These are phyloP conservation scores for Sphaerodactylus townsendi DNA, from an alignment of 2,113 vertebrate genomes.

Conservation along the genomic window DNA sequence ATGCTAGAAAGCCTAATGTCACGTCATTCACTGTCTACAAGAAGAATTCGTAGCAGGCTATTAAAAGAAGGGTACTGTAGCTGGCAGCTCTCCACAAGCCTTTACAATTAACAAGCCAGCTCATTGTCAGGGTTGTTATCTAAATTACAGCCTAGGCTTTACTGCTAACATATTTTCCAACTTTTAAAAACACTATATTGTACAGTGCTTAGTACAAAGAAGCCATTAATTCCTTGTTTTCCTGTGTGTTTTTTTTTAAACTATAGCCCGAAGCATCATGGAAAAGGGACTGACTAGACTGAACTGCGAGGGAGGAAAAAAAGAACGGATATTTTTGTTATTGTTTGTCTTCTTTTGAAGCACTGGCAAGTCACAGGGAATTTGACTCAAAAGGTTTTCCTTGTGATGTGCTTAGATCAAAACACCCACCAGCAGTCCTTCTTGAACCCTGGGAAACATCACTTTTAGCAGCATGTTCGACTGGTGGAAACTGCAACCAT, in stretches of 20 bases:
- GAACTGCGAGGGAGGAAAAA: slow-evolving; percentile 23
- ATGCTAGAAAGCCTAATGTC: slow-evolving; percentile 9
- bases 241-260: slow-evolving; percentile 33
- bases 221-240: slow-evolving; percentile 61
- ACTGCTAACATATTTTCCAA: slow-evolving; percentile 66
- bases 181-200: slow-evolving; percentile 64
- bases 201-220: slow-evolving; percentile 66
- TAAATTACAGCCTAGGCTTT: slow-evolving; percentile 70
- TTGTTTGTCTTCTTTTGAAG: slow-evolving; percentile 19
- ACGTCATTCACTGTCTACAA: slow-evolving; percentile 42
- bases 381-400: slow-evolving; percentile 9
- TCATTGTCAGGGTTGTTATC: slow-evolving; percentile 65
- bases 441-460: slow-evolving; percentile 1
- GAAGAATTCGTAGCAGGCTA: slow-evolving; percentile 5
- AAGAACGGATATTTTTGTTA: slow-evolving; percentile 4
- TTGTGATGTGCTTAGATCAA: slow-evolving; percentile 18
- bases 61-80: slow-evolving; percentile 54
- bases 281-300: neutral
- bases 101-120: slow-evolving; percentile 64
- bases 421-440: neutral
- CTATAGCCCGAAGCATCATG: slow-evolving; percentile 58
- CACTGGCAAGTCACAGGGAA: neutral
- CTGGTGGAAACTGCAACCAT: neutral
- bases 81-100: slow-evolving; percentile 61
- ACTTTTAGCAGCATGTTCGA: neutral